Conservation (phyloP, 2,113 vertebrate genomes). For the Alexandromys fortis region DNA sequence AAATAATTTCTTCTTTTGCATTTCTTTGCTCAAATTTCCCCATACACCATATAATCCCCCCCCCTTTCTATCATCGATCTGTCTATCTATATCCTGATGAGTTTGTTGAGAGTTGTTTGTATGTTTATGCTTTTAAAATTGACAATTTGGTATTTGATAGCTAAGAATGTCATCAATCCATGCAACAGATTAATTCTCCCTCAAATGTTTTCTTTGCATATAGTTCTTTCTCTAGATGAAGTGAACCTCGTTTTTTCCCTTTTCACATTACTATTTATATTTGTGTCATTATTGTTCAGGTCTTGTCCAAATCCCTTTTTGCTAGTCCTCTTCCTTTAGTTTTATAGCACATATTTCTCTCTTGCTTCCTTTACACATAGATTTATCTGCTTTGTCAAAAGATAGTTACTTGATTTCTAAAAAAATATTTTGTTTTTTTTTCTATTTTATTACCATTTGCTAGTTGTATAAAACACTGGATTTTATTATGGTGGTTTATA, state of each 20-base stretch:
- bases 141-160: not conserved
- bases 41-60: not conserved
- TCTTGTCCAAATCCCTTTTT: not conserved
- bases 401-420: not conserved
- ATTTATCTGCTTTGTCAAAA: not conserved
- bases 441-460: not conserved
- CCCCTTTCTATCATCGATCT: not conserved
- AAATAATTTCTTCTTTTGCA: not conserved
- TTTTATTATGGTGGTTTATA: not conserved
- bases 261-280: not conserved
- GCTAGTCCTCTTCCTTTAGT: not conserved
- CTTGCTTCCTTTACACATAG: not conserved
- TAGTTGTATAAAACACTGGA: not conserved
- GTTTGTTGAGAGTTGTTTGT: not conserved
- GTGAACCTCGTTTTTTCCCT: too few species aligned
- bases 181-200: not conserved
- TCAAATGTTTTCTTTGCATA: not conserved
- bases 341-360: not conserved
- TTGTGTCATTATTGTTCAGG: not conserved
- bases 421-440: not conserved
- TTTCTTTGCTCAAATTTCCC: not conserved
- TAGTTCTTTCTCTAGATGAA: not conserved
- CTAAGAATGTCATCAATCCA: not conserved
- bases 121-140: not conserved
- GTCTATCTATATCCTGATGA: not conserved